These are phyloP conservation scores for Formica exsecta DNA, from an alignment of 1,140 invertebrate genomes.

Conservation along the genomic window DNA sequence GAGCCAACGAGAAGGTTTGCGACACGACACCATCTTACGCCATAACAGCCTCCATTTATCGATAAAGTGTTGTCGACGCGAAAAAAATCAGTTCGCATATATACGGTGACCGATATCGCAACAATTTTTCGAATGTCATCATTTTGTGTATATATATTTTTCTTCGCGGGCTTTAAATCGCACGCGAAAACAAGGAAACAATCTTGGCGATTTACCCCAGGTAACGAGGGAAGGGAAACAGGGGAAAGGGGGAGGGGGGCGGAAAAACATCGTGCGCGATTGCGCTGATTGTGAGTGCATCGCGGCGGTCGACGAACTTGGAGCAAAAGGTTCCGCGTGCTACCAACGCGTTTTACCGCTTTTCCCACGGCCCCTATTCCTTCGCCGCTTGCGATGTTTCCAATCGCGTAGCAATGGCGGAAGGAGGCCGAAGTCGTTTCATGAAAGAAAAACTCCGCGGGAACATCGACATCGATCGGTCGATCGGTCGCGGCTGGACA, in stretches of 20 bases:
- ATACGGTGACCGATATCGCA: neutral
- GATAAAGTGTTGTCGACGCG: neutral
- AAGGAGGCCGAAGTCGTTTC: constrained; percentile 57
- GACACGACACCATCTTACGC: neutral
- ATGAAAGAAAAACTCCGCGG: constrained; percentile 17
- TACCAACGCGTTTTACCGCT: constrained; percentile 35
- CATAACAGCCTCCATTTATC: constrained; percentile 18
- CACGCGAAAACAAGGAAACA: neutral
- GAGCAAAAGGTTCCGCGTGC: constrained; percentile 50
- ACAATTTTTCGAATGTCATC: neutral
- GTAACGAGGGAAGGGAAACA: neutral
- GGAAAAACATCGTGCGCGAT: neutral
- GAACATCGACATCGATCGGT: neutral
- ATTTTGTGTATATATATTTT: neutral
- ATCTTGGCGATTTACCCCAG: neutral
- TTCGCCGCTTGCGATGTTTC: neutral
- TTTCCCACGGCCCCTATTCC: constrained; percentile 62
- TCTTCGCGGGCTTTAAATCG: neutral
- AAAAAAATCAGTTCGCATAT: neutral
- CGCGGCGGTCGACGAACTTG: constrained; percentile 50
- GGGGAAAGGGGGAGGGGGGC: too few species aligned
- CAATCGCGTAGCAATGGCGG: neutral
- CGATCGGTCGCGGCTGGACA: constrained; percentile 29
- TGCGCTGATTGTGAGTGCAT: constrained; percentile 5
- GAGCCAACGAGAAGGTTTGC: neutral